phyloP scores from a whole-genome alignment of 2,888 invertebrate genomes.

The Euzetes globulus region DNA sequence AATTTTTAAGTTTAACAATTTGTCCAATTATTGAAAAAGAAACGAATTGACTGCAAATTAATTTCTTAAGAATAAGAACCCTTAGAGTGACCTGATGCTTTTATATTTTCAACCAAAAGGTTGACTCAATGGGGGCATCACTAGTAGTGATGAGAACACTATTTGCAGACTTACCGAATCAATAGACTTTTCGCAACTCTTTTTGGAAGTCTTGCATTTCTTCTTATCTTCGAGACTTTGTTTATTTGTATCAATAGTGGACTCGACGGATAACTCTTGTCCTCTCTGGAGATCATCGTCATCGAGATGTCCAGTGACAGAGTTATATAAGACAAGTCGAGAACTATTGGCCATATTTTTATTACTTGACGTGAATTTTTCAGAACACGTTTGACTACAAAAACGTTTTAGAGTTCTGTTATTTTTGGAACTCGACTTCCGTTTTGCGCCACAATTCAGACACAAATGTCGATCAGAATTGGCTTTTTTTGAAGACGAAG shows the following conservation, averaged over 20 bases:
- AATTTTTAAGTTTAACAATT: no score
- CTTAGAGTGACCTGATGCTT: no score
- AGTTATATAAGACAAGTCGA: neutral
- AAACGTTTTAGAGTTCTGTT: slow-evolving; percentile 60
- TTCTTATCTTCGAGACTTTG: neutral
- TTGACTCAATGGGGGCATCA: no score
- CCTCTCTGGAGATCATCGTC: neutral
- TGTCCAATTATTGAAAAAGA: no score
- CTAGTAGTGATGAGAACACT: no score
- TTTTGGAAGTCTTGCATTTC: neutral
- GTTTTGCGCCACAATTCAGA: slow-evolving; percentile 64
- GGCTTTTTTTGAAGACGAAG: neutral
- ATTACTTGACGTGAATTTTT: slow-evolving; percentile 48
- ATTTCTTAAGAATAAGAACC: no score
- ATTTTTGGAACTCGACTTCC: slow-evolving; percentile 60
- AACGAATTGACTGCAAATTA: no score
- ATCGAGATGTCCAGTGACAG: neutral
- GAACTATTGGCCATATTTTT: neutral
- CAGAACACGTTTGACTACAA: slow-evolving; percentile 62
- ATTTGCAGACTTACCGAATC: no score
- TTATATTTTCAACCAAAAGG: no score
- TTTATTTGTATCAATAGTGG: neutral
- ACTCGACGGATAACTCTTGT: neutral
- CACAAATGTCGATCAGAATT: neutral
- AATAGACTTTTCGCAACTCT: neutral